phyloP scores from a whole-genome alignment of 2,797 vertebrate species.

The Helarctos malayanus region DNA sequence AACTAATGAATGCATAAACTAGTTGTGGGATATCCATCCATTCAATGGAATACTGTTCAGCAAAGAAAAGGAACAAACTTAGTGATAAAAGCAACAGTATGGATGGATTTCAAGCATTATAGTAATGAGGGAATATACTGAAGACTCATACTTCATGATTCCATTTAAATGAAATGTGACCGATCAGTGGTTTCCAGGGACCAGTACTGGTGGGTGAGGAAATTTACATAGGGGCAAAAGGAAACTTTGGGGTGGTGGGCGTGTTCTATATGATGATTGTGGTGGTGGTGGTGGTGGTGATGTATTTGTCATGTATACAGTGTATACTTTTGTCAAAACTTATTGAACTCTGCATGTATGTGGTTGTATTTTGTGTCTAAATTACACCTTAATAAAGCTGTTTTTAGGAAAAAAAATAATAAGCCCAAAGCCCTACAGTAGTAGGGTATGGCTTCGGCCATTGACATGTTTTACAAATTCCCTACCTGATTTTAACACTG shows the following conservation, averaged over 20 bases:
- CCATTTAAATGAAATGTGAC: not conserved
- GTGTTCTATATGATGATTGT: too few species aligned
- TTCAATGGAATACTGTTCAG: not conserved
- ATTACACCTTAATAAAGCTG: not conserved
- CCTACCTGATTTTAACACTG: not conserved
- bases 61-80: not conserved
- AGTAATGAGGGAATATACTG: not conserved
- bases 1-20: not conserved
- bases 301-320: not conserved
- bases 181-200: not conserved
- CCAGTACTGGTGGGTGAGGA: not conserved
- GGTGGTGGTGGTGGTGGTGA: not conserved
- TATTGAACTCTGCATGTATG: not conserved
- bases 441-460: not conserved
- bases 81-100: not conserved
- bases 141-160: not conserved
- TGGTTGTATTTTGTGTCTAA: conserved; percentile 45
- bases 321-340: not conserved
- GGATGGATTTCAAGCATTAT: not conserved
- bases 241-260: too few species aligned
- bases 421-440: not conserved
- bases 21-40: not conserved
- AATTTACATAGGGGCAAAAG: not conserved
- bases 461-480: not conserved
- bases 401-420: not conserved